These are phyloP conservation scores for Apostichopus japonicus DNA, from an alignment of 35 echinoderm and acorn worm genomes.

Conservation along the genomic window DNA sequence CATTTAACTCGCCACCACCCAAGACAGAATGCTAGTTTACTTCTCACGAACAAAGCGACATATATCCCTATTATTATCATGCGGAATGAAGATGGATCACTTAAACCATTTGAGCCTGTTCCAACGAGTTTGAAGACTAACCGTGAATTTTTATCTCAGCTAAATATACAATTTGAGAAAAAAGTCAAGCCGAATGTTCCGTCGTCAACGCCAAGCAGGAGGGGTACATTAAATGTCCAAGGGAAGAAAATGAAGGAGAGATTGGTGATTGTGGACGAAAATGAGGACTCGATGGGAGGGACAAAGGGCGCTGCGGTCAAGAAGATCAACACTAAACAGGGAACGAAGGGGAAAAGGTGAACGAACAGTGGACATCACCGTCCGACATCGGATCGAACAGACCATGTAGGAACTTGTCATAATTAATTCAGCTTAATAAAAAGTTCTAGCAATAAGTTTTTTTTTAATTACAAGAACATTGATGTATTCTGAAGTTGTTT, in stretches of 20 bases:
- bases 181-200: neutral
- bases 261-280: constrained; percentile 6
- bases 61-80: constrained; percentile 53
- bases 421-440: too few species aligned
- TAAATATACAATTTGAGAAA: constrained; percentile 44
- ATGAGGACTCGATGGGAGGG: neutral
- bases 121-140: constrained; percentile 22
- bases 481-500: too few species aligned
- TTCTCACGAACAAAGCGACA: constrained; percentile 34
- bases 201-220: neutral
- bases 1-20: constrained; percentile 34
- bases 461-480: too few species aligned
- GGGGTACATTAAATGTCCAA: neutral
- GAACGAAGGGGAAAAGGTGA: constrained; percentile 21
- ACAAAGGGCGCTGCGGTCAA: neutral
- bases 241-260: constrained; percentile 33
- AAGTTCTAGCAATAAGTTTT: too few species aligned
- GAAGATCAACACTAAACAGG: constrained; percentile 10
- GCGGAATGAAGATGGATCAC: constrained; percentile 31
- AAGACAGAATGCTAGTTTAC: constrained; percentile 19
- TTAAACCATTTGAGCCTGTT: constrained; percentile 8
- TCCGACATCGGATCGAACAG: neutral
- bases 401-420: too few species aligned
- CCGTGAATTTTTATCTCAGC: constrained; percentile 39
- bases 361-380: neutral